Conservation (phyloP, 1,140 invertebrate genomes). For the Acyrthosiphon pisum region DNA sequence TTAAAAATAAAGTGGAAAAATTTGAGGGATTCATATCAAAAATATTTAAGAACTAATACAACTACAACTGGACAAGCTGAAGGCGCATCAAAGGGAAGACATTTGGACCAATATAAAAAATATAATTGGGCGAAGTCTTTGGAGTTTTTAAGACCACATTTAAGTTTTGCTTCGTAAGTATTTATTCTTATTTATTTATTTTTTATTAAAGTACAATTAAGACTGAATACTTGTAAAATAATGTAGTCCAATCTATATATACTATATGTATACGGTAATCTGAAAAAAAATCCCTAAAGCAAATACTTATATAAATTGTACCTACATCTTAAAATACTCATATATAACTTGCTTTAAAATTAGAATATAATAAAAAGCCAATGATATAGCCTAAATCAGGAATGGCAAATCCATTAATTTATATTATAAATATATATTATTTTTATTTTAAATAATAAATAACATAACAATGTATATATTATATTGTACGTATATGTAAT, state of each 20-base stretch:
- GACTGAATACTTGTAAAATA: neutral
- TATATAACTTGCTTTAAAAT: too few relatives aligned
- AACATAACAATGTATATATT: too few relatives aligned
- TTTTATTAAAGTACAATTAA: neutral
- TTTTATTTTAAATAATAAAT: too few relatives aligned
- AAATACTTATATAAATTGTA: too few relatives aligned
- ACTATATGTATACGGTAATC: too few relatives aligned
- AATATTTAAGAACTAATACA: neutral
- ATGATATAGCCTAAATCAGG: too few relatives aligned
- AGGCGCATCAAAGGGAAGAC: neutral
- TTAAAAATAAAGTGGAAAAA: neutral
- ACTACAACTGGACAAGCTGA: neutral
- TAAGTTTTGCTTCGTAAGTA: neutral
- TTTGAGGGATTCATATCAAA: neutral
- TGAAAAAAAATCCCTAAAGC: too few relatives aligned
- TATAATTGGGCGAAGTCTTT: neutral
- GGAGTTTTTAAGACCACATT: neutral
- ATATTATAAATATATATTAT: too few relatives aligned
- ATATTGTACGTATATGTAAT: too few relatives aligned
- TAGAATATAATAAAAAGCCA: too few relatives aligned
- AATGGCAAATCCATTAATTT: too few relatives aligned
- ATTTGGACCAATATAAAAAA: neutral
- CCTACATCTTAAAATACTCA: too few relatives aligned
- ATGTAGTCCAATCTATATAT: neutral
- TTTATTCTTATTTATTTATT: neutral